Evolutionary conservation across 2,113 vertebrate species (phyloP), one percentile per base, ranked within the genome.

Genomic region (Trichomycterus rosablanca): DNA sequence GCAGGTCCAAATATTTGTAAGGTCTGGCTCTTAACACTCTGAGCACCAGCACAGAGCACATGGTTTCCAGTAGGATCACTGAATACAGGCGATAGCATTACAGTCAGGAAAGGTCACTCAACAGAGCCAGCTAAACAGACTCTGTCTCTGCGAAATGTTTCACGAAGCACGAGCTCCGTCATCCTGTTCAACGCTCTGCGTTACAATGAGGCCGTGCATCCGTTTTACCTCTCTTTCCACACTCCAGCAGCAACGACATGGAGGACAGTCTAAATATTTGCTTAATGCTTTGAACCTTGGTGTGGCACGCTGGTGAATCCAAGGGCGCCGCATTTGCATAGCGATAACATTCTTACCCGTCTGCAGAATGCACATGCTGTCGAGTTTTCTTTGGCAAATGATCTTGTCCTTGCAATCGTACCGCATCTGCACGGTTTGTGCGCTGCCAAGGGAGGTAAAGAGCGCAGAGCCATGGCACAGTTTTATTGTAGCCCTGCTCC

Each of bases 51-150:
- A 7, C 35, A 22, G 45, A 78, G 70, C 83, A 86, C 83, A 86
- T 86, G 84, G 34, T 37, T 37, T 37, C 80, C 80, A 85, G 76
- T 79, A 80, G 81, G 80, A 75, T 65, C 51, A 66, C 67, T 28
- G 76, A 79, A 79, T 78, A 82, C 79, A 83, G 77, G 80, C 77
- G 82, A 86, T 84, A 84, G 77, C 78, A 73, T 83, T 84, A 83
- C 81, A 78, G 78, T 81, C 80, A 67, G 57, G 63, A 84, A 83
- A 87, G 82, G 85, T 86, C 84, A 85, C 75, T 69, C 76, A 70
- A 74, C 75, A 50, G 75, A 75, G 71, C 48, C 66, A 62, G 14
- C 40, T 3, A 44, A 44, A 49, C 10, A 23, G 62, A 34, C 65
- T 54, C 50, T 26, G 55, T 40, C 40, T 39, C 49, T 7, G 62